Evolutionary conservation across 2,888 invertebrate species (phyloP).

Genomic region (Iselma pallidipennis): DNA sequence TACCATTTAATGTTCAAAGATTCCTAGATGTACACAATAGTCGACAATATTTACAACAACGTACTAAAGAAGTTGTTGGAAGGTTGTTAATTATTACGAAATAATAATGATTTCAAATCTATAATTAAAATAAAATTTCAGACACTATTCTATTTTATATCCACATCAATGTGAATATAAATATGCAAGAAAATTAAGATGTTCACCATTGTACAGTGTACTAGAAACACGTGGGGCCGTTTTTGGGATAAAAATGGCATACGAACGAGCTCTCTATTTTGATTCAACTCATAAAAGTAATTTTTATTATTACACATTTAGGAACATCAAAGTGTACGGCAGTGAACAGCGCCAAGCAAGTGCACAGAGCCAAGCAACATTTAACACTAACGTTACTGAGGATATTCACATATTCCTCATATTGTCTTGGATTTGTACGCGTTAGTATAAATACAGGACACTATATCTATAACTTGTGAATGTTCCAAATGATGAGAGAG

Average conservation of each 20-base stretch:
- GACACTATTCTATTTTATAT: conserved; percentile 62
- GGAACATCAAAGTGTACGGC: too few species aligned
- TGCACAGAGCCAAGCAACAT: too few species aligned
- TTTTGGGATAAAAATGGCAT: conserved; percentile 73
- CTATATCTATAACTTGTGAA: too few species aligned
- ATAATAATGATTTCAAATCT: too few species aligned
- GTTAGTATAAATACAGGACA: too few species aligned
- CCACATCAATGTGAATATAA: conserved; percentile 66
- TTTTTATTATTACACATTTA: too few species aligned
- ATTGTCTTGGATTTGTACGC: too few species aligned
- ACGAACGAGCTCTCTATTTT: conserved; percentile 72
- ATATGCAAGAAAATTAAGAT: conserved; percentile 64
- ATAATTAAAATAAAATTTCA: conserved; percentile 32
- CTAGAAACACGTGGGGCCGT: conserved; percentile 67
- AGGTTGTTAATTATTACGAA: conserved; percentile 43
- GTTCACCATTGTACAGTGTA: conserved; percentile 70
- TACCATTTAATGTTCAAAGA: conserved; percentile 67
- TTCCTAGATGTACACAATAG: conserved; percentile 71
- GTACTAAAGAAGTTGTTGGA: conserved; percentile 69
- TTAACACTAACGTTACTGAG: too few species aligned
- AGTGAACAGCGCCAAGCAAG: too few species aligned
- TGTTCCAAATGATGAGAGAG: too few species aligned
- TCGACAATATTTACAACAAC: conserved; percentile 62
- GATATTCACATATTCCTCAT: too few species aligned
- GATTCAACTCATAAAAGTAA: conserved; percentile 61